Evolutionary conservation across 1,140 invertebrate genomes (phyloP), one percentile per base, ranked within the genome.

Genomic region (Lamellibrachia luymesi): DNA sequence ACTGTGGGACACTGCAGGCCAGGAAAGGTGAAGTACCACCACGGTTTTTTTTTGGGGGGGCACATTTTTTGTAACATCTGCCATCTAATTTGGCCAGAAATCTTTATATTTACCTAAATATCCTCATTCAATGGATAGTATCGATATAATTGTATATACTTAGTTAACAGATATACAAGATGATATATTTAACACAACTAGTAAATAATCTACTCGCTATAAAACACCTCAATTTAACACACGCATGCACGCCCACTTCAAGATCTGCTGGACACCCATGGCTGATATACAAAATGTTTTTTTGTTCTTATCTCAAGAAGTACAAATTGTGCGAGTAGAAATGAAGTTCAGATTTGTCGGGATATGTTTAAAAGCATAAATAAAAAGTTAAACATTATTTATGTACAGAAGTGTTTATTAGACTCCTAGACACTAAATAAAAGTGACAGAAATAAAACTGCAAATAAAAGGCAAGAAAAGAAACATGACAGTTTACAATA

Each of bases 1-100:
- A 96, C 96, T 99, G 80, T 99, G 98, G 98, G 99, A 99, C 95
- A 99, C 99, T 92, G 99, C 99, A 13, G 98, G 98, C 1, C 98
- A 99, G 96, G 98, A 97, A 94, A 96, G 97, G 97, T 97, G 94
- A 80, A 80, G 64, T 80, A 80, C 64, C 64, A 4, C 1, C 17
- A 0, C 0, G 13, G 25, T 80, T 8, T 80, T 38, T 80, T 22
- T 80, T 80, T n/a, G n/a, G 38, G 38, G 38, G 38, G 38, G 38
- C 38, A 38, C 38, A 38, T 38, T 38, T 38, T 38, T 38, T 38
- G 38, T 38, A 38, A 38, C 38, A 38, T 38, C 38, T 38, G 0
- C 38, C 38, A 38, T 38, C 38, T 38, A 38, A 38, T 38, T 38
- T 38, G 38, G 38, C 38, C 38, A 38, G 38, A 38, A 38, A 38